A percentile compares a stretch with the other conserved stretches of the same genome.
phyloP scores from a whole-genome alignment of 2,113 vertebrate species.

The Cettia cetti region DNA sequence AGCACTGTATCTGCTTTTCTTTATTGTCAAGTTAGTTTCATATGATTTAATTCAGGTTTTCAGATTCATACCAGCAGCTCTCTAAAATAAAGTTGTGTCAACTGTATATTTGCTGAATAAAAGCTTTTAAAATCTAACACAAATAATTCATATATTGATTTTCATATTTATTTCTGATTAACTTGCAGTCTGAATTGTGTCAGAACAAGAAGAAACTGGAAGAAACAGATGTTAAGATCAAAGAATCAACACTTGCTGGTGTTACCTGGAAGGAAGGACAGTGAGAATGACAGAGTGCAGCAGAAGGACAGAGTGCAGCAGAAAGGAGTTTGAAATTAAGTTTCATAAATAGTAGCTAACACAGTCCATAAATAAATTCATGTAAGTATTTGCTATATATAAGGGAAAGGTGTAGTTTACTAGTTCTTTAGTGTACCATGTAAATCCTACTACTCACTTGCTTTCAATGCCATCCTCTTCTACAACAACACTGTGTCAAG shows the following conservation, averaged over 20 bases:
- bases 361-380: neutral
- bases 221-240: neutral
- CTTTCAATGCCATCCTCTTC: neutral
- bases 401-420: neutral
- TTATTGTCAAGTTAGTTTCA: neutral
- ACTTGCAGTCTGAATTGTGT: neutral
- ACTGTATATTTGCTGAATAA: neutral
- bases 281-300: neutral
- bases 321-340: neutral
- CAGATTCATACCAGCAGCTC: neutral
- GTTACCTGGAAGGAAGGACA: neutral
- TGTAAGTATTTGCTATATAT: neutral
- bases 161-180: neutral
- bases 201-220: neutral
- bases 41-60: neutral
- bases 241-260: neutral
- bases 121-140: neutral
- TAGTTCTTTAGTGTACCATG: accelerated
- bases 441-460: neutral
- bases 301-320: neutral
- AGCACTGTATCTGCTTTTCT: neutral
- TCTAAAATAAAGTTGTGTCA: neutral
- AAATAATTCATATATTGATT: neutral
- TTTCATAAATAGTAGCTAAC: neutral
- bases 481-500: accelerated